phyloP scores from a whole-genome alignment of 2,888 invertebrate genomes.

The Epirrhoe tristata region DNA sequence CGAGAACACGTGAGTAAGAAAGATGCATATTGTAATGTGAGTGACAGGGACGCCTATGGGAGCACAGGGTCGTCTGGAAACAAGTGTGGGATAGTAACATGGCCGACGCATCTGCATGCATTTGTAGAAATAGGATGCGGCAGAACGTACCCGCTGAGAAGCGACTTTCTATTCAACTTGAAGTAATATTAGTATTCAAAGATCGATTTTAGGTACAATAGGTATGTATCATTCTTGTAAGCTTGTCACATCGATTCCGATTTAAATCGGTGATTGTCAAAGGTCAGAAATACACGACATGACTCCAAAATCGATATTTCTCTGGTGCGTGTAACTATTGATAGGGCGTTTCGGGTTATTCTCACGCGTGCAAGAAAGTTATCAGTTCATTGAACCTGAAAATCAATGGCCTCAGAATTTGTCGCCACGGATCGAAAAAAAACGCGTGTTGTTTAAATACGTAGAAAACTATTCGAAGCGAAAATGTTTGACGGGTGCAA shows the following conservation, averaged over 20 bases:
- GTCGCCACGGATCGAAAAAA: constrained; percentile 36
- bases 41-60: constrained; percentile 57
- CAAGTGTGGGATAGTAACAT: constrained; percentile 69
- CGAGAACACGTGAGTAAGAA: constrained; percentile 56
- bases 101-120: constrained; percentile 81
- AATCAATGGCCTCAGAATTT: constrained; percentile 43
- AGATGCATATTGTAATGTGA: constrained; percentile 48
- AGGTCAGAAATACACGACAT: constrained; percentile 34
- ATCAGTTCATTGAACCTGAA: constrained; percentile 53
- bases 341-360: constrained; percentile 38
- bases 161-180: constrained; percentile 46
- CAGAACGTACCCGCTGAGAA: constrained; percentile 49
- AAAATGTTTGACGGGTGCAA: constrained; percentile 34
- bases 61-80: constrained; percentile 55
- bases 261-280: constrained; percentile 17
- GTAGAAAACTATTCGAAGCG: constrained; percentile 32
- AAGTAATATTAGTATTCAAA: constrained; percentile 34
- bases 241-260: constrained; percentile 1
- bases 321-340: constrained; percentile 34
- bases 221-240: background rate
- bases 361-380: constrained; percentile 44
- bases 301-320: constrained; percentile 35
- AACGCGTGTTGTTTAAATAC: constrained; percentile 28
- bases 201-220: constrained; percentile 17
- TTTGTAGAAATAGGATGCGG: constrained; percentile 59